Conservation (phyloP, 2,888 invertebrate genomes). For the Zaprionus obscuricornis region DNA sequence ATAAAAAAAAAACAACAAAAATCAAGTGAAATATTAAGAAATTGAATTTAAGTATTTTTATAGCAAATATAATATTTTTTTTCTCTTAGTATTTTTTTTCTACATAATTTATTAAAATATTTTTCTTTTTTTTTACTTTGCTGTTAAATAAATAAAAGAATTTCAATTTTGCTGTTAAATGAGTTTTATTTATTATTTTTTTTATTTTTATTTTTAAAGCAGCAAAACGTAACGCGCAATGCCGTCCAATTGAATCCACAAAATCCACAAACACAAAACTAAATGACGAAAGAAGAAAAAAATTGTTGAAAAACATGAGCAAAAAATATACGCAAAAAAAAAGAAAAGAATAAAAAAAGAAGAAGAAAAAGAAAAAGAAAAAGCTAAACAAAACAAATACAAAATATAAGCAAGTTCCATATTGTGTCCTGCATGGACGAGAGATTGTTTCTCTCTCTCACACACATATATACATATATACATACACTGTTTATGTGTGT, state of each 20-base stretch:
- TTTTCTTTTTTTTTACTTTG: too few species aligned
- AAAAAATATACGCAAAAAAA: conserved; percentile 52
- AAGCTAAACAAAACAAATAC: conserved; percentile 48
- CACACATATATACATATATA: neutral
- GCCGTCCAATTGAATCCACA: conserved; percentile 12
- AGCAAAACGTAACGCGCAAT: neutral
- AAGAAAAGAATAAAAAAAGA: conserved; percentile 33
- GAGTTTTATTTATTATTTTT: too few species aligned
- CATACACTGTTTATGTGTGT: conserved; percentile 20
- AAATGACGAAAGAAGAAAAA: conserved; percentile 29
- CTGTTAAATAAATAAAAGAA: too few species aligned
- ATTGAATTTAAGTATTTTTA: too few species aligned
- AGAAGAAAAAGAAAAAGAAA: conserved; percentile 9
- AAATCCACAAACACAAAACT: conserved; percentile 24
- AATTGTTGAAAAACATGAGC: conserved; percentile 2
- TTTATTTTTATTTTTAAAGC: neutral
- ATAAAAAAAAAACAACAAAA: neutral
- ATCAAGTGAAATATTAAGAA: too few species aligned
- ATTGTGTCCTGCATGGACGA: conserved; percentile 23
- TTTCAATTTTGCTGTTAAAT: too few species aligned
- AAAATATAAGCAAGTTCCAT: conserved; percentile 31
- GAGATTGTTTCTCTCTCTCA: too few species aligned
- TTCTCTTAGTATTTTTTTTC: too few species aligned
- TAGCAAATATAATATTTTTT: too few species aligned
- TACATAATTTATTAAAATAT: too few species aligned